phyloP scores from a whole-genome alignment of 2,888 invertebrate genomes.

The Epistrophe eligans region DNA sequence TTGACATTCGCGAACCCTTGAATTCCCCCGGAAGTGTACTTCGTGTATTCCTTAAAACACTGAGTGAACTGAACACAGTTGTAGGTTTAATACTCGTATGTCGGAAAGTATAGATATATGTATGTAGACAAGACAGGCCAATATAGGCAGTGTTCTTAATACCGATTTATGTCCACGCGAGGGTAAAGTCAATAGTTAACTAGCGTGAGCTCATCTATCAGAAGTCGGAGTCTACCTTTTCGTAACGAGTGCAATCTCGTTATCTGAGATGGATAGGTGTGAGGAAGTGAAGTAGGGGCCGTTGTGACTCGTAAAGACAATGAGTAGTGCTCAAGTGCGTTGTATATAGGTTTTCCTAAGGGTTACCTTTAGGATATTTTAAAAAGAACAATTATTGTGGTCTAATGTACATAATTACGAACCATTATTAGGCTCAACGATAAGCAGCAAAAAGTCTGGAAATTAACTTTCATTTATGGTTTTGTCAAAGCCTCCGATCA shows the following conservation, averaged over 20 bases:
- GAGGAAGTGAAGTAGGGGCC: constrained; percentile 16
- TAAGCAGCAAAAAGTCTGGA: neutral
- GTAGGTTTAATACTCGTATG: neutral
- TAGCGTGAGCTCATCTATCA: constrained; percentile 65
- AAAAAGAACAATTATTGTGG: neutral
- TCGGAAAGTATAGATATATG: neutral
- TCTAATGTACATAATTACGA: neutral
- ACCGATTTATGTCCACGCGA: constrained; percentile 63
- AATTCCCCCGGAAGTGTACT: constrained; percentile 52
- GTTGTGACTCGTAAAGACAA: constrained; percentile 61
- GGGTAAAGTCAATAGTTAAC: constrained; percentile 65
- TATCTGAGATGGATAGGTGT: constrained; percentile 68
- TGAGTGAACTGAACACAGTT: neutral
- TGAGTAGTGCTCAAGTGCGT: constrained; percentile 63
- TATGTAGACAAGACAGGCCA: neutral
- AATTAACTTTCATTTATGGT: neutral
- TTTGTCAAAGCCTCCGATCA: neutral
- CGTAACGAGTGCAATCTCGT: constrained; percentile 72
- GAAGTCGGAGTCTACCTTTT: constrained; percentile 53
- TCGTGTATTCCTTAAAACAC: constrained; percentile 30
- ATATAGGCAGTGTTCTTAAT: neutral
- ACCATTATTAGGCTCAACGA: neutral
- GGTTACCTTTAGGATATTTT: constrained; percentile 8
- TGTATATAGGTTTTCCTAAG: constrained; percentile 21
- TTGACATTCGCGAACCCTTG: constrained; percentile 48